Percentiles rank a stretch among this genome's conserved stretches.
These are phyloP conservation scores for Nesometra sesokonis DNA, from an alignment of 35 echinoderm and acorn worm species.

Conservation along the genomic window DNA sequence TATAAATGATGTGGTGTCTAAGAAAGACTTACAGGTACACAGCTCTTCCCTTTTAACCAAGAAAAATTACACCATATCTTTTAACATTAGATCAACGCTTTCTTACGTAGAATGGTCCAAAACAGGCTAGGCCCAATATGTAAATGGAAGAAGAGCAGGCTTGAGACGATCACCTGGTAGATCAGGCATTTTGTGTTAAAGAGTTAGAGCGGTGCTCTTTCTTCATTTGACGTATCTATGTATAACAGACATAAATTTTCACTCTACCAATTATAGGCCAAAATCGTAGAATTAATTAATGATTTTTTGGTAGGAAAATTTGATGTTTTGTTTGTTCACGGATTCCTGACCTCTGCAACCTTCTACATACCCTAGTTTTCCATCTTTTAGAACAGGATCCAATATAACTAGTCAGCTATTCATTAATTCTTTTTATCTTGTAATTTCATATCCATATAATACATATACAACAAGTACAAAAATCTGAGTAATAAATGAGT, in stretches of 20 bases:
- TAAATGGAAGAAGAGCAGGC: not conserved
- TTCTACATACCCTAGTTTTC: too few species aligned
- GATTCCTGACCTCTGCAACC: too few species aligned
- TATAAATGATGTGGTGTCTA: not conserved
- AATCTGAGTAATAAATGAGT: too few species aligned
- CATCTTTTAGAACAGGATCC: too few species aligned
- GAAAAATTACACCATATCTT: constrained; percentile 1
- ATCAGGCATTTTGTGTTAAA: not conserved
- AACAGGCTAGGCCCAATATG: not conserved
- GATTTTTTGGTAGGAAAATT: too few species aligned
- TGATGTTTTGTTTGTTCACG: too few species aligned
- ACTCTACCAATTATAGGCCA: too few species aligned
- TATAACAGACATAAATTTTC: not conserved
- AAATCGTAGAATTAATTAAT: too few species aligned
- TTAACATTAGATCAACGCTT: not conserved
- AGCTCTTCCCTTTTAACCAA: not conserved
- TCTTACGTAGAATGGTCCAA: not conserved
- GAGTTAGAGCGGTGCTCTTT: not conserved
- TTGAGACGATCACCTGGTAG: not conserved
- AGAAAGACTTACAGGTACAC: not conserved
- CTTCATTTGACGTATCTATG: not conserved
- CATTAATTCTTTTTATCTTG: too few species aligned
- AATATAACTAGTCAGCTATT: too few species aligned
- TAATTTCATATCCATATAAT: too few species aligned
- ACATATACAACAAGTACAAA: too few species aligned